Evolutionary conservation across 2,797 vertebrate genomes (phyloP), one percentile per base, ranked within the genome.

Genomic region (Lacerta viridis): DNA sequence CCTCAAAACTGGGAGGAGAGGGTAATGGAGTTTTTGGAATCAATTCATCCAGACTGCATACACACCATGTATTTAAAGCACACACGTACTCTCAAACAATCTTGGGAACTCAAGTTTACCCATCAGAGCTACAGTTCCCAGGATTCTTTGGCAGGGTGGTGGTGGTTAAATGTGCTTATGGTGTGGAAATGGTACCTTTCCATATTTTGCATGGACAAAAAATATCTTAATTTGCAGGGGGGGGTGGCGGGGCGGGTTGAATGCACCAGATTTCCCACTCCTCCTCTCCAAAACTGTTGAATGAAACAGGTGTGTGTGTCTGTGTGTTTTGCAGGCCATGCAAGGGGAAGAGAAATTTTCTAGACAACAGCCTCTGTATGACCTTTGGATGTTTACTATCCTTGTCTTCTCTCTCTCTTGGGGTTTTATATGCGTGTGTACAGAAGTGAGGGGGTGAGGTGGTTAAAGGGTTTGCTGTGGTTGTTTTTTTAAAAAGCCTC

Each of bases 381-480:
- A 89, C 83, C 88, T 89, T 82, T 81, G 61, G 71, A 81, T 86
- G 61, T 68, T 81, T 85, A 64, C 71, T 55, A 29, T 79, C 76
- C 18, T 74, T 13, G 18, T 72, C 41, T 83, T 43, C 77, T 61
- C 20, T 80, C 50, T 10, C 80, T 50, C 75, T 84, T 36, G 75
- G 27, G 87, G 9, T 7, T 7, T 64, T 80, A 4, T 79, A 29
- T 84, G 50, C 3, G 2, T 85, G 20, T 66, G 25, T 85, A 50
- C 86, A 61, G 39, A 81, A 85, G 69, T 29, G 69, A 81, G 41
- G 39, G 17, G 18, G 36, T 13, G 13, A 13, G 43, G 3, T 17
- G 50, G 68, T 25, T 33, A 29, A n/a, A 55, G 41, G 29, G 46
- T n/a, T 79, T 59, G 29, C 46, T 82, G 25, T 59, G 7, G 17